These are phyloP conservation scores for Nothocercus nigrocapillus DNA, from an alignment of 2,113 vertebrate species.

Conservation along the genomic window DNA sequence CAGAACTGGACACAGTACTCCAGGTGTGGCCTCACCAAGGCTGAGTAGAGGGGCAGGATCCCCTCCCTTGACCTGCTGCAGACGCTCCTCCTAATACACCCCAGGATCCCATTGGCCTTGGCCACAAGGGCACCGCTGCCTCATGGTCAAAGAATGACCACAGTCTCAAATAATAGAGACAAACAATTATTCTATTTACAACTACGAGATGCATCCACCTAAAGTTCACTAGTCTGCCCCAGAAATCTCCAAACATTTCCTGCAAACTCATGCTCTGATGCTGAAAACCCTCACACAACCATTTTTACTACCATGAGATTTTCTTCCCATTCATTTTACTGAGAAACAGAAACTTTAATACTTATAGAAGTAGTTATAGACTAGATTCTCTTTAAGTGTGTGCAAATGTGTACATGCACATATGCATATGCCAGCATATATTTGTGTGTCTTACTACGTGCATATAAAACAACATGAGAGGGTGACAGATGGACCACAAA, in stretches of 20 bases:
- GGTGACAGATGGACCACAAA: no score
- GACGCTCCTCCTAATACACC: no score
- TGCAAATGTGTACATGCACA: rapidly evolving
- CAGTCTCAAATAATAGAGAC: no score
- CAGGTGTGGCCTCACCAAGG: no score
- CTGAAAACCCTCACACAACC: neutral
- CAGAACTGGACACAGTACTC: no score
- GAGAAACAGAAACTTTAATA: neutral
- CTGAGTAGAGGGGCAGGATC: no score
- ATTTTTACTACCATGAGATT: neutral
- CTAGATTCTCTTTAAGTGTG: neutral
- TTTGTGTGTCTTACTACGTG: neutral
- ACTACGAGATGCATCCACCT: neutral
- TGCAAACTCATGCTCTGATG: neutral
- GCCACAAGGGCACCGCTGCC: no score
- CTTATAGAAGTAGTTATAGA: neutral
- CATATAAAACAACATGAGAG: neutral
- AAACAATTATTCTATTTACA: neutral
- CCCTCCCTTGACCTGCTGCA: no score
- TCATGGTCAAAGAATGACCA: no score
- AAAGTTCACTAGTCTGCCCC: neutral
- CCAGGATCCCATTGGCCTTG: no score
- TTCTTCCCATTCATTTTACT: neutral
- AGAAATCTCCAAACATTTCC: neutral
- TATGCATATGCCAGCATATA: neutral